A percentile compares a stretch with the other conserved stretches of the same genome.
Conservation (phyloP, 2,888 invertebrate species). For the Norana najaformis region DNA sequence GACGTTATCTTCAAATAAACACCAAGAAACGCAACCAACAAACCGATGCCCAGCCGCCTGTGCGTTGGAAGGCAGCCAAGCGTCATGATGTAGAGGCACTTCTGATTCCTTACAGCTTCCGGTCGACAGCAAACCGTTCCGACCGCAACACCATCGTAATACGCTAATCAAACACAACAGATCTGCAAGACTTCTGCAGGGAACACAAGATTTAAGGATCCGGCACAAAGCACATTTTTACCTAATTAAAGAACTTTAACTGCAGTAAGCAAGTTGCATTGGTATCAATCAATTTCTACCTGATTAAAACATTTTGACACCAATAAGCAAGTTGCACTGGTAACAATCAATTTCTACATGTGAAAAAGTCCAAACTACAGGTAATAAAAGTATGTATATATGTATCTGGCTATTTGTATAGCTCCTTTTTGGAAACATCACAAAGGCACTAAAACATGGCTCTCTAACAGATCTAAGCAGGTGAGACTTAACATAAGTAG, state of each 20-base stretch:
- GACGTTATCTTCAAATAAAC: background rate
- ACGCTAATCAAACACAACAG: background rate
- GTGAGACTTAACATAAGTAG: too few relatives aligned
- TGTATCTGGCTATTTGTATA: too few relatives aligned
- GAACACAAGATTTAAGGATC: background rate
- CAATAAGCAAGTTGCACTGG: too few relatives aligned
- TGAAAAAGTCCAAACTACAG: too few relatives aligned
- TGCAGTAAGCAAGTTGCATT: too few relatives aligned
- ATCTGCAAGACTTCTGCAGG: background rate
- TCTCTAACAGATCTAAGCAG: too few relatives aligned
- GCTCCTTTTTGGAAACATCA: too few relatives aligned
- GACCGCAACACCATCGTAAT: background rate
- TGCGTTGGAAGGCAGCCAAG: constrained; percentile 14
- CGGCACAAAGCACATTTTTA: background rate
- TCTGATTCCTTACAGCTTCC: background rate
- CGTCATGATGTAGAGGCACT: constrained; percentile 17
- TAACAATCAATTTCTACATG: too few relatives aligned
- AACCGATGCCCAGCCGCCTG: background rate
- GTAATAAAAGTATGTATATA: too few relatives aligned
- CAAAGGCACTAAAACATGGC: too few relatives aligned
- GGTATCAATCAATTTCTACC: background rate
- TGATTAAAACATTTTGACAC: background rate
- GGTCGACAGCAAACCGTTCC: constrained; percentile 19
- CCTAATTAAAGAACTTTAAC: background rate
- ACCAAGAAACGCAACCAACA: background rate